Percentiles rank a stretch among this genome's conserved stretches.
phyloP scores from a whole-genome alignment of 2,113 vertebrate genomes.

The Phylloscopus trochiloides region DNA sequence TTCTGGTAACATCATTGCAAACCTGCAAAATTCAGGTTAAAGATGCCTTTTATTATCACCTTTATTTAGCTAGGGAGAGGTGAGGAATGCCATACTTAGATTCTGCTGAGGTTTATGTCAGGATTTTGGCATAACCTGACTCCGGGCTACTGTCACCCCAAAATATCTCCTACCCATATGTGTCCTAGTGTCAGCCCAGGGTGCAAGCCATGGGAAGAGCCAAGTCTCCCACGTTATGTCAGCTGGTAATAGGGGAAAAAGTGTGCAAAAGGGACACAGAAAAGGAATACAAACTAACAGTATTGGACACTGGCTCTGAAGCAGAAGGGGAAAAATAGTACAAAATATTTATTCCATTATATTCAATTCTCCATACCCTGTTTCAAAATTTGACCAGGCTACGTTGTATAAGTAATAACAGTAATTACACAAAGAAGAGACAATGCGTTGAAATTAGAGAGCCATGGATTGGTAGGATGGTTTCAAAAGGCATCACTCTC shows the following conservation, averaged over 20 bases:
- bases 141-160: neutral
- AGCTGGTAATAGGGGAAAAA: neutral
- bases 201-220: neutral
- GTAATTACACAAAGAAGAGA: neutral
- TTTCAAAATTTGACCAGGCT: neutral
- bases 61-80: neutral
- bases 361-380: neutral
- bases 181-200: neutral
- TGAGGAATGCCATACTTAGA: neutral
- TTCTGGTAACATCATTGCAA: neutral
- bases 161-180: neutral
- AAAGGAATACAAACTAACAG: neutral
- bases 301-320: neutral
- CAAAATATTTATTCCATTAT: neutral
- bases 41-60: neutral
- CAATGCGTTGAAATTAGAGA: neutral
- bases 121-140: neutral
- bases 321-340: neutral
- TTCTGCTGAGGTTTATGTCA: neutral
- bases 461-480: neutral
- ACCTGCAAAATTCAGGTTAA: neutral
- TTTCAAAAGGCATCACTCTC: conserved; percentile 13
- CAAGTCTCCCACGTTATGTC: neutral
- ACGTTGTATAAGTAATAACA: neutral
- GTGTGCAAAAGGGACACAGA: neutral